A percentile compares a stretch with the other conserved stretches of the same genome.
Conservation (phyloP, 2,888 invertebrate genomes). For the Stenodema calcarata region DNA sequence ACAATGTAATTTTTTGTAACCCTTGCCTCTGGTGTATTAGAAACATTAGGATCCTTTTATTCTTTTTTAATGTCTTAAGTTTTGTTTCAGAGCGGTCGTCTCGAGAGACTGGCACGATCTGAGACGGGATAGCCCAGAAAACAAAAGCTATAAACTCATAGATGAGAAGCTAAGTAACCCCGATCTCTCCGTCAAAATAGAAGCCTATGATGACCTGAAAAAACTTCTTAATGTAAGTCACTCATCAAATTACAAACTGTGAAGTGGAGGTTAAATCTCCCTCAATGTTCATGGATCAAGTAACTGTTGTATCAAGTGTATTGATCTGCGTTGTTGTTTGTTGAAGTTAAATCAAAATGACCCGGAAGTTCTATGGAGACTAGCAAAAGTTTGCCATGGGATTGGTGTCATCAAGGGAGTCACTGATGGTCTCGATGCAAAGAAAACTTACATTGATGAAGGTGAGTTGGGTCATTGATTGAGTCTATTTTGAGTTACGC, state of each 20-base stretch:
- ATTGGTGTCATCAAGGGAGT: constrained; percentile 55
- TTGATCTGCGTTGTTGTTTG: neutral
- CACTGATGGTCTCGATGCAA: constrained; percentile 56
- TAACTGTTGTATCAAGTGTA: too few species aligned
- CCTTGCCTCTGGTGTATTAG: too few species aligned
- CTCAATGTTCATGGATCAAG: too few species aligned
- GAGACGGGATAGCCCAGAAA: neutral
- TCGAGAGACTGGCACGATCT: neutral
- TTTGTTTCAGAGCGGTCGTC: neutral
- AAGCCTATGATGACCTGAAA: constrained; percentile 5
- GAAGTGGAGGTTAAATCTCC: too few species aligned
- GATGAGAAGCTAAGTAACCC: constrained; percentile 3
- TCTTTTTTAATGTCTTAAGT: too few species aligned
- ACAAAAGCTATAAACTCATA: neutral
- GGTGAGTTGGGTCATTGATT: constrained; percentile 54
- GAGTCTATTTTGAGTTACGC: neutral
- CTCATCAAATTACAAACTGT: neutral
- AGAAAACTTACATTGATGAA: constrained; percentile 57
- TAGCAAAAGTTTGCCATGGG: constrained; percentile 58
- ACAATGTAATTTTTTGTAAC: too few species aligned
- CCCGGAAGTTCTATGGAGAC: constrained; percentile 58
- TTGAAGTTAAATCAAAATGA: constrained; percentile 24
- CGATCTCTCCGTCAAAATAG: neutral
- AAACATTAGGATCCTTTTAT: too few species aligned
- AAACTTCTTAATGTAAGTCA: neutral